These are phyloP conservation scores for Oscheius sp. DNA, from an alignment of 2,888 invertebrate genomes.

Conservation along the genomic window DNA sequence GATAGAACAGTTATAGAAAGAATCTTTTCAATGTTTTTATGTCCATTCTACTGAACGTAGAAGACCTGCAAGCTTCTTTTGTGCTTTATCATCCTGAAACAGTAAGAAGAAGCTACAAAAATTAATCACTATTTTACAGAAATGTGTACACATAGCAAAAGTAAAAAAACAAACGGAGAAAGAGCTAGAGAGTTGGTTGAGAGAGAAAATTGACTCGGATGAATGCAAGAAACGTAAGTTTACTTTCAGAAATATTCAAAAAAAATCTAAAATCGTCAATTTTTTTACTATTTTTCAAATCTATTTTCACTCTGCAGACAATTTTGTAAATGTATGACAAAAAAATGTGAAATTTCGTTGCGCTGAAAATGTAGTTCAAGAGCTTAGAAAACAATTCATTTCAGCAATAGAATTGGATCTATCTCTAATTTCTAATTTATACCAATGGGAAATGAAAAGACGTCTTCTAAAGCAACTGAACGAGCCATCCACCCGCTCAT, in stretches of 20 bases:
- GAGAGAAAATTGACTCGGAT: conserved; percentile 1
- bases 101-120: not conserved
- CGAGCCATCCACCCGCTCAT: not conserved
- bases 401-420: not conserved
- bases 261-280: no score
- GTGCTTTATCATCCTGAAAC: conserved; percentile 1
- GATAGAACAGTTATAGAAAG: not conserved
- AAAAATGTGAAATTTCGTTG: no score
- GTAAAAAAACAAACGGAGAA: conserved; percentile 3
- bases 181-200: conserved; percentile 10
- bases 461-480: not conserved
- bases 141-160: conserved; percentile 6
- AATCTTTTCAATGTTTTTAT: conserved; percentile 2
- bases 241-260: not conserved
- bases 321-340: no score
- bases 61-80: not conserved
- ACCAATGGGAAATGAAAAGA: conserved; percentile 18
- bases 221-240: not conserved
- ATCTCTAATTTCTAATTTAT: not conserved
- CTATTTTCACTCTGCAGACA: no score
- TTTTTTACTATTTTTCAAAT: no score
- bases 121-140: not conserved
- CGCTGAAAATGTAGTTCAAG: not conserved
- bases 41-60: not conserved
- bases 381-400: no score